Base-by-base conservation (phyloP, 2,888 invertebrate species). In the Scaptomyza parva region DNA sequence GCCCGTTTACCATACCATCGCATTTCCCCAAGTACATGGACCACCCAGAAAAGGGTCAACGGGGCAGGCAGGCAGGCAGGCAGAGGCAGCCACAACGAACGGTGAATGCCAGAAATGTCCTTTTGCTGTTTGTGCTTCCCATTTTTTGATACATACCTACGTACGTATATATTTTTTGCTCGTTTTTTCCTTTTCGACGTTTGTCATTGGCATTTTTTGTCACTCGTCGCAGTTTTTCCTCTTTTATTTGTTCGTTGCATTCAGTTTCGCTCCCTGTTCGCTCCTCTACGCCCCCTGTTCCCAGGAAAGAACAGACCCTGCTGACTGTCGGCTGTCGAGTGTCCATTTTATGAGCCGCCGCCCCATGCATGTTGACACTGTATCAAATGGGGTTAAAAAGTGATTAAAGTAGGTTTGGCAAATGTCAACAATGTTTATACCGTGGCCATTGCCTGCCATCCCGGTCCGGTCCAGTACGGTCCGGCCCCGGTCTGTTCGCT, bases 311-410 rank as follows among this genome's bases (percentile, higher is more conserved):
- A 37, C 48, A 26, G 65, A 37, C 65, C 24, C 26, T 14, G 30
- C 47, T 20, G 47, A 47, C 54, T 52, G 35, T 14, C 11, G 24
- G 50, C 67, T 45, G 75, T 48, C 79, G 70, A 68, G 59, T 76
- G 86, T 76, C 73, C 88, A 82, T 86, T 88, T 83, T 83, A 82
- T 82, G 82, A 82, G 88, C 66, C 77, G 84, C 86, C 70, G 54
- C 68, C 73, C 66, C 78, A 72, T 83, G 73, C 78, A 80, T 86
- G 89, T 79, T 82, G 88, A 88, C 86, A 88, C 85, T 88, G 87
- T 88, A 89, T 89, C 88, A 90, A 89, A 89, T 89, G 90, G 89
- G 90, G 89, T 89, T 89, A 90, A 89, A 89, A 90, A 88, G 90
- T 89, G 89, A 89, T 90, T 89, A 90, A 90, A 89, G 86, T 87